These are phyloP conservation scores for Syrphus vitripennis DNA, from an alignment of 2,888 invertebrate species.

Conservation along the genomic window DNA sequence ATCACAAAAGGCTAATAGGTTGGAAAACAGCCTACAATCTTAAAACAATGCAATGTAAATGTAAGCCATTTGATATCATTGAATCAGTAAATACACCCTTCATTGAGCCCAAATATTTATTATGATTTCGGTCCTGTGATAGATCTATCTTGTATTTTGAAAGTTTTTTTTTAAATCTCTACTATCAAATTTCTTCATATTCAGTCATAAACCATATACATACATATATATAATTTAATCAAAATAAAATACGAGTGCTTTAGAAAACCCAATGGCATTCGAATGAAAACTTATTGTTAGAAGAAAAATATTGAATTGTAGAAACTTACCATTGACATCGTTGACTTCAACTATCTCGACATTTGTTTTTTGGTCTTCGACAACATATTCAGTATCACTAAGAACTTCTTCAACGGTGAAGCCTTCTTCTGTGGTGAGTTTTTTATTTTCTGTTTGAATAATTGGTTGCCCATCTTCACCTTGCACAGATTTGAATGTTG, in stretches of 20 bases:
- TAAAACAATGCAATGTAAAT: too few species aligned
- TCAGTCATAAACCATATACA: background rate
- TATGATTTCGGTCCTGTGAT: background rate
- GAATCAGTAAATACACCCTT: too few species aligned
- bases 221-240: background rate
- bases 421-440: constrained; percentile 78
- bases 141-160: background rate
- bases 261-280: constrained; percentile 56
- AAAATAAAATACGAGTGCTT: constrained; percentile 41
- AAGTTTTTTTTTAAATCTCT: background rate
- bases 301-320: background rate
- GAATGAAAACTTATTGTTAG: background rate
- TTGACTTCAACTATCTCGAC: constrained; percentile 79
- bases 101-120: too few species aligned
- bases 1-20: too few species aligned
- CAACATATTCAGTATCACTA: constrained; percentile 78
- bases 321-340: constrained; percentile 79
- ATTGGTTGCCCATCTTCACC: constrained; percentile 79
- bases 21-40: too few species aligned
- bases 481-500: constrained; percentile 80
- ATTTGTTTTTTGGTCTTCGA: constrained; percentile 74
- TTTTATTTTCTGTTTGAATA: constrained; percentile 79
- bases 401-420: constrained; percentile 80
- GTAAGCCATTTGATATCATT: too few species aligned
- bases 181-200: constrained; percentile 5